Evolutionary conservation across 2,113 vertebrate species (phyloP).

Genomic region (Podilymbus podiceps): DNA sequence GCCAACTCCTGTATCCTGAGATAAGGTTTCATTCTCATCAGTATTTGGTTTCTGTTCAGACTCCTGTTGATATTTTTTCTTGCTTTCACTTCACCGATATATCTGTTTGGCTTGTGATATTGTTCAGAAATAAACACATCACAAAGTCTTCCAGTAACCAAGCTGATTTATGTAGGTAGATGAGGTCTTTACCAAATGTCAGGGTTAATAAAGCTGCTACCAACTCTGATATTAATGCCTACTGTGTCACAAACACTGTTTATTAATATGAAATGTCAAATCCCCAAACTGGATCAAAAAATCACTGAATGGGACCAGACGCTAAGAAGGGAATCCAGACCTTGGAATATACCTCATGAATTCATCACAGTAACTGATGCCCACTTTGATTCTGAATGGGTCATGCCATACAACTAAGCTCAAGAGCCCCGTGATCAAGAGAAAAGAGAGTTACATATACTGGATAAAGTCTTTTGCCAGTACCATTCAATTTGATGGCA

Average conservation of each 20-base stretch:
- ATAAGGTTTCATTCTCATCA: slow-evolving; percentile 58
- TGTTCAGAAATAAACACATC: slow-evolving; percentile 42
- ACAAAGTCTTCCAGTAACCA: neutral
- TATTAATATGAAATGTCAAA: slow-evolving; percentile 21
- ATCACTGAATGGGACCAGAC: neutral
- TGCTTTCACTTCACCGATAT: slow-evolving; percentile 22
- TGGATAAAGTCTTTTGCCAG: neutral
- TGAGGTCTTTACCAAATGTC: slow-evolving; percentile 11
- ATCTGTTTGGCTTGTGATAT: slow-evolving; percentile 27
- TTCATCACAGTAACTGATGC: neutral
- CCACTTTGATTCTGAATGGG: neutral
- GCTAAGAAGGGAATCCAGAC: neutral
- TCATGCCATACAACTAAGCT: neutral
- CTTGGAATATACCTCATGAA: neutral
- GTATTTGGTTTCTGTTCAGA: slow-evolving; percentile 38
- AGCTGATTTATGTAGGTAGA: neutral
- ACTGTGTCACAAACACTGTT: neutral
- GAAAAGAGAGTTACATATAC: neutral
- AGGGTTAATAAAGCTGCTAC: neutral
- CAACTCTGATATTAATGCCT: neutral
- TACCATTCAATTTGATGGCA: neutral
- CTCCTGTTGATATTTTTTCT: slow-evolving; percentile 40
- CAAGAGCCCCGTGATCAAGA: neutral
- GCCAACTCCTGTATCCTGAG: slow-evolving; percentile 29
- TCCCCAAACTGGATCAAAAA: neutral